Base-by-base conservation (phyloP, 2,113 vertebrate species). In the Anas platyrhynchos region DNA sequence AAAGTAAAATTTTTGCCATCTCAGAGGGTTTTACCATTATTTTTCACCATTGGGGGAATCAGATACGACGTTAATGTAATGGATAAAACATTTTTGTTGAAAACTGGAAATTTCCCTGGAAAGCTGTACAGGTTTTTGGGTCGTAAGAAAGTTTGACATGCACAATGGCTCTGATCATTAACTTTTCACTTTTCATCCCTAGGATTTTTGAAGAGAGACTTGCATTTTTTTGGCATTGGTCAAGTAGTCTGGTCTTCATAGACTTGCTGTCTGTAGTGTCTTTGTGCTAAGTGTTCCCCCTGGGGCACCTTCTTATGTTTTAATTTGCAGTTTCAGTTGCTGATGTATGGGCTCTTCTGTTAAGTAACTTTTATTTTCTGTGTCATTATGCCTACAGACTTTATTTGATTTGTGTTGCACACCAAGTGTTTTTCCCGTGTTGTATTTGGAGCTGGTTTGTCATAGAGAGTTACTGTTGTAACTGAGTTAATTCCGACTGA, bases 281-380 rank as follows among this genome's bases (percentile, higher is more conserved):
- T 97, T 97, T 97, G 96, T 98, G 89, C 81, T 82, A 43, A 89
- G 46, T 44, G 62, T 90, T 95, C 9, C 88, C 95, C 96, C 92
- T 61, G 69, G 76, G 97, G 96, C 97, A 95, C 78, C 87, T 59
- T 92, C 92, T 74, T 88, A 15, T 59, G 59, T 80, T 95, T 96
- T 93, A 94, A 83, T 96, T 97, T 15, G 12, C 72, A 95, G 96
- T 96, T 95, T 94, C 80, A 79, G 87, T 84, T 92, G 93, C 96
- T 95, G 90, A 96, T 97, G 96, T 97, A 95, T 96, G 90, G 78
- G 73, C 91, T 94, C 56, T 93, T 97, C 94, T 97, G 95, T 97
- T 96, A 90, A 96, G 90, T 91, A 97, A 89, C 77, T 94, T 95
- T 9, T 96, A 74, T 91, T 97, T 96, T 95, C 66, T 89, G 3